Base-by-base conservation (phyloP, 2,797 vertebrate genomes). In the Pseudochirops corinnae region DNA sequence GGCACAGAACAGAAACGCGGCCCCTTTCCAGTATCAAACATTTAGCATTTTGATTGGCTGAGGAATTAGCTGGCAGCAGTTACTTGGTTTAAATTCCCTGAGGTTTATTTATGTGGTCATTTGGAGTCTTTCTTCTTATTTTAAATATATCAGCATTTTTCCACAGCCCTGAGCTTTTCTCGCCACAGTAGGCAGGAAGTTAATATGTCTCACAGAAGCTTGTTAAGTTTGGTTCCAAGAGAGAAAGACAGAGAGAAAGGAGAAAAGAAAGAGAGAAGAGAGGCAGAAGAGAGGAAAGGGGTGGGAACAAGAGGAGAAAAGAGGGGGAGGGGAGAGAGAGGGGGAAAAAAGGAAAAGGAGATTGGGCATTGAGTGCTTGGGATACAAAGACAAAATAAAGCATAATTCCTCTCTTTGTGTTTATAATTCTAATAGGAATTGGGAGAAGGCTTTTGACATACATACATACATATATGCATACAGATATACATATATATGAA, bases 21-120 rank as follows among this genome's bases (percentile, higher is more conserved):
- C 95, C 94, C 90, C 93, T 98, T 98, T 97, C 97, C 95, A 98
- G 98, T 98, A 96, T 95, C 97, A 98, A 98, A 98, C 96, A 97
- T 96, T 96, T 97, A 95, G 95, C 97, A 97, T 98, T 98, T 98
- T 98, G 93, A 95, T 98, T 98, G 98, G 98, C 98, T 97, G 95
- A 91, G 96, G 97, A 98, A 94, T 95, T 97, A 97, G 95, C 98
- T 98, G 97, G 94, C 95, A 96, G 0, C 94, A 96, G 93, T 97
- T 91, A 95, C 56, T 56, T 93, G 93, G 96, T 97, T 97, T 97
- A 97, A 96, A 98, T 98, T 96, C 93, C 11, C 50, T 98, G 96
- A 95, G 96, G 95, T 98, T 98, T 98, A 96, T 98, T 99, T 98
- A 97, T 96, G 93, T 92, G 96, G 96, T 96, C 98, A 97, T 13